Percentiles rank a stretch among this genome's conserved stretches.
Conservation (phyloP, 2,888 invertebrate genomes). For the Emmelina monodactyla region DNA sequence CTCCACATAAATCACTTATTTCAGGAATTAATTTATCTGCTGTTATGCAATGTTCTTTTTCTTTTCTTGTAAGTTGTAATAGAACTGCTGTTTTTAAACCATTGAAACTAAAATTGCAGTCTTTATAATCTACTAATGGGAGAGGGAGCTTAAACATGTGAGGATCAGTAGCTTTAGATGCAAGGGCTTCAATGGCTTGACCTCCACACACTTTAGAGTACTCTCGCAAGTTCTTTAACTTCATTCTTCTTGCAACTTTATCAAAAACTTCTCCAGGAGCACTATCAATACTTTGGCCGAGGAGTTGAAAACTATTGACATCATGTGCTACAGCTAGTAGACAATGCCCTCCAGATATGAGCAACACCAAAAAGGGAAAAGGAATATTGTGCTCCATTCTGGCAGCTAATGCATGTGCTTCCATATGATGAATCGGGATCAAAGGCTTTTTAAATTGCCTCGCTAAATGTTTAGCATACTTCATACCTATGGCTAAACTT, state of each 20-base stretch:
- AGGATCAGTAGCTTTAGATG: conserved; percentile 72
- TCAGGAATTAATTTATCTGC: conserved; percentile 79
- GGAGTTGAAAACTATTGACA: conserved; percentile 77
- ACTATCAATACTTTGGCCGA: conserved; percentile 83
- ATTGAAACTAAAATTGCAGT: conserved; percentile 93
- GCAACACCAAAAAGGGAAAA: conserved; percentile 88
- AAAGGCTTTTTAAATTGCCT: conserved; percentile 77
- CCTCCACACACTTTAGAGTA: conserved; percentile 83
- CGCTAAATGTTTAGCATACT: conserved; percentile 83
- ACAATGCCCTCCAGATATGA: conserved; percentile 95
- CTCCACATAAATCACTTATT: conserved; percentile 85
- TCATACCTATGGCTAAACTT: conserved; percentile 81
- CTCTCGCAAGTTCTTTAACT: conserved; percentile 79
- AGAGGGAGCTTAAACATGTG: conserved; percentile 72
- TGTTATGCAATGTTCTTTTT: conserved; percentile 62
- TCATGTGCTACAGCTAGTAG: conserved; percentile 78
- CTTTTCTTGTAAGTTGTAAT: conserved; percentile 64
- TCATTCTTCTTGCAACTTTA: conserved; percentile 87
- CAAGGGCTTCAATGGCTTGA: conserved; percentile 83
- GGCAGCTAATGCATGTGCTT: conserved; percentile 94
- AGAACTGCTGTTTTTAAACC: conserved; percentile 77
- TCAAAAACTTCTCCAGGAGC: conserved; percentile 96
- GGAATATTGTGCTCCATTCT: conserved; percentile 76
- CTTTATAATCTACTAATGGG: conserved; percentile 69
- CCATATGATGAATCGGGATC: conserved; percentile 98